These are phyloP conservation scores for Sthenelais limicola DNA, from an alignment of 2,888 invertebrate species.

Conservation along the genomic window DNA sequence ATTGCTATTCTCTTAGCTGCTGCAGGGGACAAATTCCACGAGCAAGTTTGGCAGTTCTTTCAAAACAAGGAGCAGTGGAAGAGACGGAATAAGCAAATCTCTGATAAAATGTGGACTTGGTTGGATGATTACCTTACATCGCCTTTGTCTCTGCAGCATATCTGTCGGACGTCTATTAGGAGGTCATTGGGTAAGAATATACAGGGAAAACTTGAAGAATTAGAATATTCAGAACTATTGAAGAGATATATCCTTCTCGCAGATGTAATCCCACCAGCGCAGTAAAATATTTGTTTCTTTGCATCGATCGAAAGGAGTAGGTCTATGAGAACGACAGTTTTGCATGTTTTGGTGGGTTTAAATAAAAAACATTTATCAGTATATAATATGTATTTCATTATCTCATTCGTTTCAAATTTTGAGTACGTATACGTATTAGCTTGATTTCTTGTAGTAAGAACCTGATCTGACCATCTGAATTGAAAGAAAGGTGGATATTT, in stretches of 20 bases:
- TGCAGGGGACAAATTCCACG: constrained; percentile 33
- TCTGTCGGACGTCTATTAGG: constrained; percentile 7
- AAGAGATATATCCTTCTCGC: constrained; percentile 25
- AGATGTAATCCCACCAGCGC: constrained; percentile 27
- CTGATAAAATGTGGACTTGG: constrained; percentile 20
- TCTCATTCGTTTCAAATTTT: too few species aligned
- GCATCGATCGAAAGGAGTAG: too few species aligned
- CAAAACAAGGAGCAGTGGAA: background rate
- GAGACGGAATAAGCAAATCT: constrained; percentile 1
- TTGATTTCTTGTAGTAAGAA: too few species aligned
- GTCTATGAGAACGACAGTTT: too few species aligned
- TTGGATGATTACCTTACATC: background rate
- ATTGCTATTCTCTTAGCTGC: constrained; percentile 35
- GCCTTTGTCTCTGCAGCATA: constrained; percentile 11
- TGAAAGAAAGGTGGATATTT: too few species aligned
- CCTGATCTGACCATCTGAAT: too few species aligned
- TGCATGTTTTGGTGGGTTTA: too few species aligned
- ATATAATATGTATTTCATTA: too few species aligned
- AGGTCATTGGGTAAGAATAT: background rate
- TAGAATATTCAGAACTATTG: constrained; percentile 15
- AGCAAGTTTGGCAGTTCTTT: background rate
- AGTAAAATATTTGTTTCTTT: too few species aligned
- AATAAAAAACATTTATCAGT: too few species aligned
- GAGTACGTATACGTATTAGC: too few species aligned
- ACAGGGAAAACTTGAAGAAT: background rate